Evolutionary conservation across 2,113 vertebrate genomes (phyloP), one percentile per base, ranked within the genome.

Genomic region (Nibea coibor): DNA sequence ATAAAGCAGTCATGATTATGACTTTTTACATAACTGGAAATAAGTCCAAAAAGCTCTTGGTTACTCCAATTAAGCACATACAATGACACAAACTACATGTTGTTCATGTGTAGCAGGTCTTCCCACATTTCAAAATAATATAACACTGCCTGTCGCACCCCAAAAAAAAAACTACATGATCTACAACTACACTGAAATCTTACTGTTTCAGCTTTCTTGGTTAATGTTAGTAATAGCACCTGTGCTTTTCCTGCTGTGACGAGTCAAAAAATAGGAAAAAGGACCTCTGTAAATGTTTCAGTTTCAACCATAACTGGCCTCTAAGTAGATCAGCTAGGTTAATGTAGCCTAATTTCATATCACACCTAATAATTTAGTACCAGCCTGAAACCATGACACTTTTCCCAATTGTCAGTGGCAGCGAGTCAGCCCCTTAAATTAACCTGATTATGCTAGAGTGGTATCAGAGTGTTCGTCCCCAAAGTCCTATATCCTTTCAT

Each of bases 371-470:
- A 9, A 3, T 0, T 83, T 26, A 78, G n/a, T 75, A 20, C 9
- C 54, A 64, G 72, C 3, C 42, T 78, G 53, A 76, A 70, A 83
- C 64, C 48, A 72, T 48, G 50, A 69, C 26, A 68, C 39, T n/a
- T 82, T 63, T 68, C 64, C 26, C 11, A 28, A 68, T 10, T 62
- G 3, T 39, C 2, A 1, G 24, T 4, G n/a, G 64, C 17, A 70
- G 26, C 22, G 42, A 82, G 50, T 72, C 39, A n/a, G 42, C 1
- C 9, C 3, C 43, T 10, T 22, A 75, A 73, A 80, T 68, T 14
- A 80, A 59, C 72, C 47, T 24, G 63, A 70, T 70, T 72, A 48
- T 2, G 26, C 20, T 26, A 20, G 11, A 73, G 61, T 35, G 59
- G 14, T 8, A 16, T 43, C 62, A 65, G 20, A 39, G 48, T 26